Evolutionary conservation across 2,113 vertebrate species (phyloP), one percentile per base, ranked within the genome.

Genomic region (Lophius piscatorius): DNA sequence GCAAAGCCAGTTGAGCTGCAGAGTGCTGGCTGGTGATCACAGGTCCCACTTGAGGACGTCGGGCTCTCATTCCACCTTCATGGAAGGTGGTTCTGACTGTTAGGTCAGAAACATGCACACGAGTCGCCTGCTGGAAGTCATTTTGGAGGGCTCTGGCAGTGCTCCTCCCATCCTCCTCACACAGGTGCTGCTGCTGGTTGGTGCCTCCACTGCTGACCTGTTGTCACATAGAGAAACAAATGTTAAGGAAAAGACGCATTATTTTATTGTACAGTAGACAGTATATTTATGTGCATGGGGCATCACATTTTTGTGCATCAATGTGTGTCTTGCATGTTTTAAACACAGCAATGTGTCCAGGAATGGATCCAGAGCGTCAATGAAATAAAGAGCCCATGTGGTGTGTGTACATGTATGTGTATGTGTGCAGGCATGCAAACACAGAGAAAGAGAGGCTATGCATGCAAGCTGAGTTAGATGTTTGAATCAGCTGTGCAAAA

Each of bases 321-420:
- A 51, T 40, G 33, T 70, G 36, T 63, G 35, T 39, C 38, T 20
- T 31, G 74, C 71, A 47, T 70, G 61, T 59, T 62, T 73, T 71
- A 64, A 59, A 47, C 35, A 64, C 59, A 66, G 45, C 58, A 39
- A 36, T 51, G 60, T 52, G 62, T 44, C 38, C 31, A 60, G 41
- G 28, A 54, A 36, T 61, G 47, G 51, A 29, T 73, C 59, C 69
- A 62, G 45, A 48, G n/a, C n/a, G n/a, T n/a, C n/a, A n/a, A n/a
- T n/a, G n/a, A n/a, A n/a, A n/a, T n/a, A n/a, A n/a, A n/a, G 51
- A 66, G 65, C 24, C 64, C 63, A 79, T 69, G n/a, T n/a, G n/a
- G 12, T 16, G 24, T 31, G 21, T 39, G 33, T 31, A 29, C n/a
- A 21, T 2, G 6, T 45, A 20, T 23, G 31, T 20, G 51, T 35